Conservation (phyloP, 2,113 vertebrate species). For the Mugil cephalus region DNA sequence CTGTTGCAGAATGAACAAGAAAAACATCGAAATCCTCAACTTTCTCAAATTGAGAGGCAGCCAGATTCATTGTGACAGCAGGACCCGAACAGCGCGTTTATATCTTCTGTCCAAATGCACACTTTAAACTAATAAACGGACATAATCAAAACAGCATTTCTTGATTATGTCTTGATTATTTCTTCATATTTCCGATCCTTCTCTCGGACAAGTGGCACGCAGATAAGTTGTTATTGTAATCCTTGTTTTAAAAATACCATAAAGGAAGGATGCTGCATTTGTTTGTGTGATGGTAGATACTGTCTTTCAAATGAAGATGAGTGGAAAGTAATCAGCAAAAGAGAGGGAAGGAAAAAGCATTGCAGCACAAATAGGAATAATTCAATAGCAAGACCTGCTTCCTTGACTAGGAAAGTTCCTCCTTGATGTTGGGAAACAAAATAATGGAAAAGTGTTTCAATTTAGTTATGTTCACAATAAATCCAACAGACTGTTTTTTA, state of each 20-base stretch:
- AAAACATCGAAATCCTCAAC: not conserved
- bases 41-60: not conserved
- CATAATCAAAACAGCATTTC: not conserved
- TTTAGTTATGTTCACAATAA: no score
- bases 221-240: conserved; percentile 1
- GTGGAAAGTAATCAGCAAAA: conserved; percentile 20
- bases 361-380: conserved; percentile 15
- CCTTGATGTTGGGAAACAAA: not conserved
- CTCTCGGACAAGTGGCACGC: not conserved
- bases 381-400: not conserved
- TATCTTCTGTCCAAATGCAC: not conserved
- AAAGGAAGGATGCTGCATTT: not conserved
- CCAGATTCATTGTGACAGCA: not conserved
- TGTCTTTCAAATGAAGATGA: conserved; percentile 45
- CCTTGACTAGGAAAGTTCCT: not conserved
- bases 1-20: not conserved
- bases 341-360: conserved; percentile 18
- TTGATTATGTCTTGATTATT: no score
- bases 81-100: not conserved
- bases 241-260: conserved; percentile 19
- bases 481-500: no score
- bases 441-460: no score
- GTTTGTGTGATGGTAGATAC: conserved; percentile 11
- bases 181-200: not conserved
- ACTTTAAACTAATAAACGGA: not conserved